phyloP scores from a whole-genome alignment of 92 coral and sea anemone species.

The Phenganax subtilis region DNA sequence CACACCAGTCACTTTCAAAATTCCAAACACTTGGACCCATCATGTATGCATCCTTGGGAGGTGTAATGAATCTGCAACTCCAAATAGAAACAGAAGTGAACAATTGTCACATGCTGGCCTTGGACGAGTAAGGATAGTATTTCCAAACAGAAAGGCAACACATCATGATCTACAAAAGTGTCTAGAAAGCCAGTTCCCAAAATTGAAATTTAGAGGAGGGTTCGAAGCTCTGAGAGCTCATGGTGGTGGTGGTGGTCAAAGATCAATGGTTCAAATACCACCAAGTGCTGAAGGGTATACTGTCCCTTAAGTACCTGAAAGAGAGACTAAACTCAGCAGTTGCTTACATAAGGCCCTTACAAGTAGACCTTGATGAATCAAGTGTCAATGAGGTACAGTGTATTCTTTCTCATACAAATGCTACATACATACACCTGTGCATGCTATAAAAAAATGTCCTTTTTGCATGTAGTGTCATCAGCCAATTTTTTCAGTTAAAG shows the following conservation, averaged over 20 bases:
- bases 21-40: slow-evolving; percentile 40
- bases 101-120: slow-evolving; percentile 34
- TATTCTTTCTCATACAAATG: background rate
- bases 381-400: slow-evolving; percentile 13
- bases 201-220: slow-evolving; percentile 41
- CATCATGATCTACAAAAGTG: slow-evolving; percentile 23
- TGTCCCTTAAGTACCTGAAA: slow-evolving; percentile 37
- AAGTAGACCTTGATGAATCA: slow-evolving; percentile 31
- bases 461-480: no score
- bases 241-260: slow-evolving; percentile 57
- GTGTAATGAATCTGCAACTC: slow-evolving; percentile 28
- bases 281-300: slow-evolving; percentile 52
- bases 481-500: no score
- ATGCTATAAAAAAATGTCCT: background rate
- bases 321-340: slow-evolving; percentile 53
- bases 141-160: slow-evolving; percentile 32
- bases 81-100: slow-evolving; percentile 41
- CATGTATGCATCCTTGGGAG: slow-evolving; percentile 37
- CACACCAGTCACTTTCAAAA: slow-evolving; percentile 30
- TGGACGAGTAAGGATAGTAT: slow-evolving; percentile 23
- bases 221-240: slow-evolving; percentile 39
- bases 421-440: background rate
- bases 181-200: slow-evolving; percentile 42
- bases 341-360: slow-evolving; percentile 23
- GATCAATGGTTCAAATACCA: slow-evolving; percentile 21